Base-by-base conservation (phyloP, 2,113 vertebrate genomes). In the Halcyon senegalensis region DNA sequence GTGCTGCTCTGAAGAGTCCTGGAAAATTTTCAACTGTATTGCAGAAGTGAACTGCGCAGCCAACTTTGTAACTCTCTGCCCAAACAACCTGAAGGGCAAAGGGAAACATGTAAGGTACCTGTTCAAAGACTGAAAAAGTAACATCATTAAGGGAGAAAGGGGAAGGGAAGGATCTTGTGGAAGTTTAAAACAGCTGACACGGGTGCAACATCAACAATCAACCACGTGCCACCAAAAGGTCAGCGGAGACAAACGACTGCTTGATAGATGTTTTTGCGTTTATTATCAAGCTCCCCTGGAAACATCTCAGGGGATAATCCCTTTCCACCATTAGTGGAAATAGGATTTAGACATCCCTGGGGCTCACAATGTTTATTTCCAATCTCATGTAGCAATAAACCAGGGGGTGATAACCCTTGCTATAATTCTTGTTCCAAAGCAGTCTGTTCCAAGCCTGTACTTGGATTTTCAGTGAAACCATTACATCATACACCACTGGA, bases 51-150 rank as follows among this genome's bases (percentile, higher is more conserved):
- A 97, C 97, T 7, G 98, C 97, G 0, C 98, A 98, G 81, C 98
- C 98, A 95, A 98, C 97, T 95, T 98, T 98, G 89, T 97, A 98
- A 87, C 95, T 98, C 14, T 95, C 78, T 63, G 98, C 98, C 98
- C 98, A 98, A 62, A 98, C 93, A 4, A 98, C 93, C 98, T 96
- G 85, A 39, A 74, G 69, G 43, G 82, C 56, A 94, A 89, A 90
- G 25, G 30, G 39, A 93, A 74, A 23, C 13, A 68, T 0, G 1
- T 70, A 59, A 89, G 3, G 3, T 21, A 35, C 8, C 23, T 11
- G 24, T 39, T 62, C n/a, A 35, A 79, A 48, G 33, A 31, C n/a
- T 86, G 28, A 51, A 55, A 73, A 83, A 87, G 37, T 62, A 82
- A 25, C 13, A 35, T 30, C n/a, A 35, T 27, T 37, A 64, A 69